Evolutionary conservation across 2,888 invertebrate genomes (phyloP).

Genomic region (Plebejus anna): DNA sequence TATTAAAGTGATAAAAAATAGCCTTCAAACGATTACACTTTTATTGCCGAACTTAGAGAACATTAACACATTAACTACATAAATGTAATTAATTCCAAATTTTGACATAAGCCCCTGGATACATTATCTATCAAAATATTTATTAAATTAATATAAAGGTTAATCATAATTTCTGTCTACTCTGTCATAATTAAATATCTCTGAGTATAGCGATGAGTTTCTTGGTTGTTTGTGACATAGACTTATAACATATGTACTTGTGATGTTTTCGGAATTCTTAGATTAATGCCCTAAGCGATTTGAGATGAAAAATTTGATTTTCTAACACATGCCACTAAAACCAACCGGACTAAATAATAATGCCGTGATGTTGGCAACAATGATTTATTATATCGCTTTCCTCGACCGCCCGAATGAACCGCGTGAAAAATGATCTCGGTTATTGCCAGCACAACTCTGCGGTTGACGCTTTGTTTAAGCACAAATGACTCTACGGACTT

Average conservation of each 20-base stretch:
- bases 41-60: too few species aligned
- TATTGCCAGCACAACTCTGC: constrained; percentile 76
- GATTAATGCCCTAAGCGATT: neutral
- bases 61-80: too few species aligned
- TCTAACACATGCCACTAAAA: constrained; percentile 68
- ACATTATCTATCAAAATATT: too few species aligned
- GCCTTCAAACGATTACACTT: too few species aligned
- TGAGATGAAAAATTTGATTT: constrained; percentile 48
- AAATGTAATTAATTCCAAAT: too few species aligned
- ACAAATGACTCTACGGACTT: constrained; percentile 76
- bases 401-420: constrained; percentile 77
- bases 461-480: constrained; percentile 79
- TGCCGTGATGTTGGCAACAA: constrained; percentile 74
- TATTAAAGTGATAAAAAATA: too few species aligned
- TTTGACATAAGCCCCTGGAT: too few species aligned
- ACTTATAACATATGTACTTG: too few species aligned
- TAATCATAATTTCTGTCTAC: too few species aligned
- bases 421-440: constrained; percentile 77
- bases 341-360: constrained; percentile 74
- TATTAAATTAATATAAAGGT: too few species aligned
- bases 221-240: neutral
- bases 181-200: too few species aligned
- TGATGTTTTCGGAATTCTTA: neutral
- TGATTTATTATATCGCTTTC: constrained; percentile 78
- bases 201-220: neutral